phyloP scores from a whole-genome alignment of 2,797 vertebrate genomes.

The Decapterus maruadsi region DNA sequence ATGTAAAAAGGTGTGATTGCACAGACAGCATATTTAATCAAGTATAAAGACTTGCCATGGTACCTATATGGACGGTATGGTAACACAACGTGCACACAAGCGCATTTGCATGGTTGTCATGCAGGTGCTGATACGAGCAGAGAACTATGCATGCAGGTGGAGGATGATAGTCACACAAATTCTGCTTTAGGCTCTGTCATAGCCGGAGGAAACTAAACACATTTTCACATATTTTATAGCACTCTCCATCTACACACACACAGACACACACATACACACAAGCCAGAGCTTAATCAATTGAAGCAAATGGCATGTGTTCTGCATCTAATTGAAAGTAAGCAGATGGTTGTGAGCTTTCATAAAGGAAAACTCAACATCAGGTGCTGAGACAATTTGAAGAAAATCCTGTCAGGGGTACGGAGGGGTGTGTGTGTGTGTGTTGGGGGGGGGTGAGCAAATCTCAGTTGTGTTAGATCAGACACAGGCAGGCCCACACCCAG shows the following conservation, averaged over 20 bases:
- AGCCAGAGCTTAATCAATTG: conserved; percentile 38
- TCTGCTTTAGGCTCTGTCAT: not conserved
- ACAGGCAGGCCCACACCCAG: conserved; percentile 51
- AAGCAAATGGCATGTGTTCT: conserved; percentile 54
- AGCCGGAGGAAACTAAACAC: conserved; percentile 21
- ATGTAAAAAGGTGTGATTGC: not conserved
- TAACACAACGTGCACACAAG: not conserved
- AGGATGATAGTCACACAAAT: conserved; percentile 16
- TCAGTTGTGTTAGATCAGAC: conserved; percentile 75
- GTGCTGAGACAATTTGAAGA: conserved; percentile 55
- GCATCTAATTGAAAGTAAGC: conserved; percentile 68
- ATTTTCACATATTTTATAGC: conserved; percentile 30
- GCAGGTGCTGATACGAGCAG: not conserved
- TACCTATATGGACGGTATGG: conserved; percentile 9
- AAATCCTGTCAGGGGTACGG: conserved; percentile 38
- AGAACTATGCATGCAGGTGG: conserved; percentile 11
- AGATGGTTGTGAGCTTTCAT: conserved; percentile 62
- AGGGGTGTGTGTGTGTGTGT: too few relatives aligned
- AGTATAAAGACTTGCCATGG: not conserved
- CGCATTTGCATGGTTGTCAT: not conserved
- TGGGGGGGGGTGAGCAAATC: conserved; percentile 76
- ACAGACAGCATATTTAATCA: conserved; percentile 1
- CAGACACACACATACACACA: conserved; percentile 28
- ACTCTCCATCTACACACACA: too few relatives aligned
- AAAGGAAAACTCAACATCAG: conserved; percentile 62